Evolutionary conservation across 1,140 invertebrate species (phyloP), one percentile per base, ranked within the genome.

Genomic region (Aethina tumida): DNA sequence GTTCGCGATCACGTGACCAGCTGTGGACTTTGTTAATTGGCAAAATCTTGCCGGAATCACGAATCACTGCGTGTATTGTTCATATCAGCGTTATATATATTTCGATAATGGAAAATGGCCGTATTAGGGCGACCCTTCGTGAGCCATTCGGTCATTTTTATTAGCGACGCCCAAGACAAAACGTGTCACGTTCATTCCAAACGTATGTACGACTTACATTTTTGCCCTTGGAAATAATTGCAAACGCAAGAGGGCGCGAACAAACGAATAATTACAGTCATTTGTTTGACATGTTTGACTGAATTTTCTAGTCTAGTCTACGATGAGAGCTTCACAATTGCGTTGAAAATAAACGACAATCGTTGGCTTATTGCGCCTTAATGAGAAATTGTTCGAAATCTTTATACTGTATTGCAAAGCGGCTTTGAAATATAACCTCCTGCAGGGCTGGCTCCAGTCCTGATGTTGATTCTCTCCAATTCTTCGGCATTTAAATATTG

Each of bases 371-470:
- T 54, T 53, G 51, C 52, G 41, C 47, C 49, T 52, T 53, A 56
- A 54, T 56, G 53, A 56, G 53, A 56, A 56, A 56, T 53, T 56
- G 53, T 56, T 56, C 47, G 49, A 51, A 55, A 53, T 56, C 51
- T 56, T 56, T 56, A 52, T 52, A 43, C 41, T 41, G 35, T 44
- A 43, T 44, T 30, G 34, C 34, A 32, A 29, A 21, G n/a, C 17
- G 28, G 26, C 40, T 36, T 21, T 43, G 40, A 50, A 52, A 52
- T 52, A 45, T 49, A 20, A 40, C 39, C 47, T 25, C 37, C 44
- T 27, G 25, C 8, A 9, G 8, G 10, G 22, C 22, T 24, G 8
- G 22, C 10, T 9, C 10, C 10, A 10, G 8, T 9, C 22, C 8
- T 24, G 22, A 10, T 8, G 1, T 24, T 8, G 10, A 27, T 27